Evolutionary conservation across 2,797 vertebrate genomes (phyloP).

Genomic region (Chaunax sp.): DNA sequence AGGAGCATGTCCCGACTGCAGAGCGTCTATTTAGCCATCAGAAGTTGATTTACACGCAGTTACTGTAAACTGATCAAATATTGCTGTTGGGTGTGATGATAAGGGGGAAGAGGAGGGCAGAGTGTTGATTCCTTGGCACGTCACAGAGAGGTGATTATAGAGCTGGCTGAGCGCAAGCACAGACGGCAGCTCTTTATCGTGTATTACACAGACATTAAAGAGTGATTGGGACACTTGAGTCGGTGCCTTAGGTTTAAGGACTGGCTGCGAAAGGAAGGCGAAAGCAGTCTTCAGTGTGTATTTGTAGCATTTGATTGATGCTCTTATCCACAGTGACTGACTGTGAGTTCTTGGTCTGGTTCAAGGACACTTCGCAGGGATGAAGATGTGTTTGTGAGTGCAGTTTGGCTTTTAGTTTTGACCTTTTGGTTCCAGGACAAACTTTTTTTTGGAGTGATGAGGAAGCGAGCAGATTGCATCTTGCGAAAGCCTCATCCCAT

Average conservation of each 20-base stretch:
- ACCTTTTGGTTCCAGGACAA: slow-evolving; percentile 49
- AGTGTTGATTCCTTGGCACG: slow-evolving; percentile 29
- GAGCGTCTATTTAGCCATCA: slow-evolving; percentile 34
- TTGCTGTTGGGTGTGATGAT: slow-evolving; percentile 37
- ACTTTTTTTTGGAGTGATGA: slow-evolving; percentile 18
- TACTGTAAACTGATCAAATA: slow-evolving; percentile 65
- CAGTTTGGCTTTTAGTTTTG: slow-evolving; percentile 30
- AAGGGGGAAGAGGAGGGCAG: slow-evolving; percentile 11
- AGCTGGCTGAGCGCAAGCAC: slow-evolving; percentile 19
- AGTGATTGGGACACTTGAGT: slow-evolving; percentile 34
- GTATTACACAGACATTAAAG: slow-evolving; percentile 44
- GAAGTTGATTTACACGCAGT: slow-evolving; percentile 39
- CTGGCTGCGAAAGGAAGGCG: slow-evolving; percentile 2
- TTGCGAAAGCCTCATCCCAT: slow-evolving; percentile 38
- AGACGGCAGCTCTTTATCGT: slow-evolving; percentile 48
- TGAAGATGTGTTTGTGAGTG: slow-evolving; percentile 25
- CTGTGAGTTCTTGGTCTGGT: slow-evolving; percentile 24
- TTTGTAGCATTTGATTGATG: slow-evolving; percentile 47
- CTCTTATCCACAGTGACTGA: slow-evolving; percentile 43
- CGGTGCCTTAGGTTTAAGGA: slow-evolving; percentile 2
- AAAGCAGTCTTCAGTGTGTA: slow-evolving; percentile 13
- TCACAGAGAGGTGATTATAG: slow-evolving; percentile 38
- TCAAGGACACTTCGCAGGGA: slow-evolving; percentile 42
- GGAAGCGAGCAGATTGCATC: slow-evolving; percentile 56
- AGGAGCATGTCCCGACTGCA: slow-evolving; percentile 23